These are phyloP conservation scores for Standfussiana lucernea DNA, from an alignment of 2,888 invertebrate genomes.

Conservation along the genomic window DNA sequence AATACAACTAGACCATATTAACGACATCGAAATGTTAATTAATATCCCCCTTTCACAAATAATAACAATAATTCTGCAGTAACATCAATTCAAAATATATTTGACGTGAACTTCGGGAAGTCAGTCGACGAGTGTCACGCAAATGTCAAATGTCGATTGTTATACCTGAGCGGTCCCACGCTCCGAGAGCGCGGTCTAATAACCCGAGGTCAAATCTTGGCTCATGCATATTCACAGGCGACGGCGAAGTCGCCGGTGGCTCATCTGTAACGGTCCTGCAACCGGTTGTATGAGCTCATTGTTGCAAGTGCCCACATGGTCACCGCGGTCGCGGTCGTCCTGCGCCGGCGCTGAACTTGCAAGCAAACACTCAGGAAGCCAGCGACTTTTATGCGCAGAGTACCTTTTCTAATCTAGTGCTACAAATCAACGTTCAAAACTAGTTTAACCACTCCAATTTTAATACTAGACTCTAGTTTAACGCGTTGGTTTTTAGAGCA, in stretches of 20 bases:
- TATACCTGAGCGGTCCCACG: conserved; percentile 84
- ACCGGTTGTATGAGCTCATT: conserved; percentile 88
- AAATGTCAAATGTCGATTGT: conserved; percentile 85
- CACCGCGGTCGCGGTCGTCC: conserved; percentile 49
- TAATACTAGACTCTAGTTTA: neutral
- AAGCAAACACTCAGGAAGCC: conserved; percentile 42
- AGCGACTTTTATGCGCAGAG: conserved; percentile 1
- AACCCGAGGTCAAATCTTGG: conserved; percentile 88
- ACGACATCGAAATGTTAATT: conserved; percentile 25
- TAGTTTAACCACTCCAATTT: conserved; percentile 20
- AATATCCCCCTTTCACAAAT: conserved; percentile 24
- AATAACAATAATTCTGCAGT: conserved; percentile 32
- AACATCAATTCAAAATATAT: conserved; percentile 57
- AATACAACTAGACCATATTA: neutral
- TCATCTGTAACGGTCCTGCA: conserved; percentile 89
- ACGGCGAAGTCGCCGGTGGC: conserved; percentile 77
- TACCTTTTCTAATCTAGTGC: conserved; percentile 35
- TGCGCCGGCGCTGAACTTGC: conserved; percentile 52
- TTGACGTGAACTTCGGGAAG: conserved; percentile 69
- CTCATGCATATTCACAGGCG: conserved; percentile 89
- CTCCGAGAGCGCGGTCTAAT: conserved; percentile 85
- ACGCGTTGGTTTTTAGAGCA: conserved; percentile 24
- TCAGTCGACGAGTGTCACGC: conserved; percentile 68
- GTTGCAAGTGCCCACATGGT: conserved; percentile 81
- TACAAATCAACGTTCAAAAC: conserved; percentile 38